Conservation (phyloP, 2,797 vertebrate species). For the Zalophus californianus region DNA sequence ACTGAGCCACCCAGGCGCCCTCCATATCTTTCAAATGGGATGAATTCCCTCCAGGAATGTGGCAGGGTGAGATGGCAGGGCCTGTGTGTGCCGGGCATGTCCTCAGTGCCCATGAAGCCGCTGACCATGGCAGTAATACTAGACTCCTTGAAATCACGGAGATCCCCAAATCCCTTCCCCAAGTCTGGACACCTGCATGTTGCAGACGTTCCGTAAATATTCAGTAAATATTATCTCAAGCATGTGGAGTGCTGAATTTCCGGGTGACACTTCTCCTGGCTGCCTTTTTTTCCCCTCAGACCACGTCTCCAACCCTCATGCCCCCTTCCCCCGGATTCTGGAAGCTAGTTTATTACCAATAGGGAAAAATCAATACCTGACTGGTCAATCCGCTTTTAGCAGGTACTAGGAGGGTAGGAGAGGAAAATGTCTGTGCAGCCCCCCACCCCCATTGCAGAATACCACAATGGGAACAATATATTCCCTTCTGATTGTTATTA, state of each 20-base stretch:
- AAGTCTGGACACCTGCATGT: neutral
- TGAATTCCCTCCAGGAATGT: neutral
- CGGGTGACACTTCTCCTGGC: neutral
- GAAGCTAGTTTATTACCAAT: neutral
- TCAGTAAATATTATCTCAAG: neutral
- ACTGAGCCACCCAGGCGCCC: too few species aligned
- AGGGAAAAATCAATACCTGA: neutral
- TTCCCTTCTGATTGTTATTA: neutral
- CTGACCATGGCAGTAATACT: rapidly evolving
- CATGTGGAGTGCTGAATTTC: neutral
- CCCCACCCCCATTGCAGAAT: neutral
- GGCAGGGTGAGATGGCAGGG: neutral
- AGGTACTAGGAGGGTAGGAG: neutral
- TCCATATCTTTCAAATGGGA: neutral
- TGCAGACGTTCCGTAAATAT: neutral
- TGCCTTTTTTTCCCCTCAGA: neutral
- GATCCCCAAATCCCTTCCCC: neutral
- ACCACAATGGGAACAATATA: neutral
- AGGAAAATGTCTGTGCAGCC: neutral
- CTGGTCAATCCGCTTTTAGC: neutral
- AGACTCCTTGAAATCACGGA: neutral
- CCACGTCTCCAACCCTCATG: neutral
- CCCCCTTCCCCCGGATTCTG: neutral
- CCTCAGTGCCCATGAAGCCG: neutral
- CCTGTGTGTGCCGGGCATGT: neutral